Evolutionary conservation across 2,113 vertebrate genomes (phyloP), one percentile per base, ranked within the genome.

Genomic region (Bubo scandiacus): DNA sequence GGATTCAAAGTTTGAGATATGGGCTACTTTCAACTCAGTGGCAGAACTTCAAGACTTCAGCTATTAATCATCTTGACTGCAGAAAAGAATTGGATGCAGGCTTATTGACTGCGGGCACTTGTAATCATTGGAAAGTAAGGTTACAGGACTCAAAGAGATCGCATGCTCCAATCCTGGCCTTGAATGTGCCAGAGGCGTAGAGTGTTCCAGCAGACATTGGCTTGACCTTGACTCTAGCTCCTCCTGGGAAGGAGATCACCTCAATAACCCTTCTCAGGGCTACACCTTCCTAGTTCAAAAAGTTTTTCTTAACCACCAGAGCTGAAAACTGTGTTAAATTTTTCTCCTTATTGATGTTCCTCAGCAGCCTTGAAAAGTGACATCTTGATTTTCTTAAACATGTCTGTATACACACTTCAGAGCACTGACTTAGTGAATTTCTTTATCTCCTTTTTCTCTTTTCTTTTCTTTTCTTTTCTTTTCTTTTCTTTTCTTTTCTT

Each of bases 381-480:
- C 15, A 12, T 42, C 70, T 51, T 52, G 20, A 29, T 43, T 57
- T 82, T 87, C 43, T 42, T 63, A 57, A 81, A 63, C 22, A 12
- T 34, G 32, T 27, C 55, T 49, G 17, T 70, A 40, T 68, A 36
- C 30, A 10, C 4, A 15, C 36, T 61, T 81, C 22, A 66, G 54
- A 43, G 16, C 47, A 57, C 21, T 71, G 20, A 12, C 22, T 42
- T 42, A 27, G 10, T 52, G 72, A 61, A 40, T 11, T 54, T 18
- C 7, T 20, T 22, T 25, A 22, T 6, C 18, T 5, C 21, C 5
- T 49, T 34, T 25, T 4, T 65, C 15, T 9, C 2, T 34, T 9
- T 7, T 5, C 14, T 21, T 3, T 6, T 15, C 8, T 4, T 3
- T 6, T 19, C 10, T 9, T 26, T 26, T 19, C 17, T 26, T 6